Percentiles rank a stretch among this genome's conserved stretches.
Evolutionary conservation across 2,888 invertebrate genomes (phyloP).

Genomic region (Hirtodrosophila confusa): DNA sequence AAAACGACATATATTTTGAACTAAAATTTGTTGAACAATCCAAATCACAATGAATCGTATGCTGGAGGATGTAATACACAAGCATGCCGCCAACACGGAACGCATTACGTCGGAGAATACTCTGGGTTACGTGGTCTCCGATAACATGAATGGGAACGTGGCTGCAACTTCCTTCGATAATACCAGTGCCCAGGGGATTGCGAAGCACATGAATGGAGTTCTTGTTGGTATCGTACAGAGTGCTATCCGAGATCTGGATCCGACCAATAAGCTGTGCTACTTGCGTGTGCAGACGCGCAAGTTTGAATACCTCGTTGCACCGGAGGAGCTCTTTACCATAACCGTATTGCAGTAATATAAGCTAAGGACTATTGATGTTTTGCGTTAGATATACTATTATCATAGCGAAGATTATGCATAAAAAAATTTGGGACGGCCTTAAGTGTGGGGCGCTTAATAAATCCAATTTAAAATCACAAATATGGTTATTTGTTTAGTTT

Average conservation of each 20-base stretch:
- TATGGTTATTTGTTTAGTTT: conserved; percentile 7
- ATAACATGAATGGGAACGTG: conserved; percentile 68
- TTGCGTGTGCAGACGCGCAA: conserved; percentile 82
- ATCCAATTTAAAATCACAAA: conserved; percentile 22
- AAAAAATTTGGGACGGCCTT: too few relatives aligned
- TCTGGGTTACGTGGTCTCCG: conserved; percentile 73
- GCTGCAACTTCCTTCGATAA: conserved; percentile 80
- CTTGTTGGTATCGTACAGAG: conserved; percentile 76
- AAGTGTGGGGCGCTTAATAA: conserved; percentile 12
- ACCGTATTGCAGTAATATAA: conserved; percentile 73
- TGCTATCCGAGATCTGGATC: conserved; percentile 80
- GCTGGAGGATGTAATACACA: conserved; percentile 72
- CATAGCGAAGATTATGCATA: too few relatives aligned
- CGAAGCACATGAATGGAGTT: conserved; percentile 70
- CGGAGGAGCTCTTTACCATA: conserved; percentile 80
- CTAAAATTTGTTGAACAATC: neutral
- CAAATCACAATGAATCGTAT: conserved; percentile 51
- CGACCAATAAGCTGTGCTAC: conserved; percentile 78
- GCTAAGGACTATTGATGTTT: too few relatives aligned
- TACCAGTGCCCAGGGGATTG: conserved; percentile 77
- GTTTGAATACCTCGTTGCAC: conserved; percentile 80
- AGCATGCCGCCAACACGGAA: conserved; percentile 72
- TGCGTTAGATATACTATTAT: conserved; percentile 8
- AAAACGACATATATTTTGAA: neutral
- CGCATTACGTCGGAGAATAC: conserved; percentile 77